Evolutionary conservation across 2,797 vertebrate species (phyloP).

Genomic region (Bradypodion ventrale): DNA sequence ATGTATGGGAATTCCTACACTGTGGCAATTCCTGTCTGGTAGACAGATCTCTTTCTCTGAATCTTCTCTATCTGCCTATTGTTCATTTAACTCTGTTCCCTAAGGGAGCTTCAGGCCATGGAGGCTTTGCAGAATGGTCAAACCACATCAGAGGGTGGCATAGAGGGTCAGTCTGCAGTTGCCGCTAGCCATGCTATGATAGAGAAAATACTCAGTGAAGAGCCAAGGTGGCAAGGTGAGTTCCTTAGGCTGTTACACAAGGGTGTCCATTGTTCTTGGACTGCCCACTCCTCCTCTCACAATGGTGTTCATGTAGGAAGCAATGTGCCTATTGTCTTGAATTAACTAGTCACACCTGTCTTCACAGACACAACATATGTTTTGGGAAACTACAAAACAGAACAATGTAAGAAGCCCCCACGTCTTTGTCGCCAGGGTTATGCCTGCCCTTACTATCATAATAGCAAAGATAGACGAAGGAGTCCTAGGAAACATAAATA

Average conservation of each 20-base stretch:
- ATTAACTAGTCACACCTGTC: slow-evolving; percentile 20
- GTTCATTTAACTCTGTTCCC: slow-evolving; percentile 56
- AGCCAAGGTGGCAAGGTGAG: slow-evolving; percentile 97
- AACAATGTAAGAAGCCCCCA: slow-evolving; percentile 97
- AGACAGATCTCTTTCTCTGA: slow-evolving; percentile 9
- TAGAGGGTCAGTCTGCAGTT: slow-evolving; percentile 92
- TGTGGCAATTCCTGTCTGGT: slow-evolving; percentile 10
- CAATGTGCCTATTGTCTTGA: neutral
- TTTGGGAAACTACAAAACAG: slow-evolving; percentile 97
- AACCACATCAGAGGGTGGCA: slow-evolving; percentile 85
- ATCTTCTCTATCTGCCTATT: slow-evolving; percentile 47
- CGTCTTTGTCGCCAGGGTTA: slow-evolving; percentile 98
- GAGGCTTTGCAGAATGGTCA: slow-evolving; percentile 91
- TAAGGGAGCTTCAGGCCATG: slow-evolving; percentile 94
- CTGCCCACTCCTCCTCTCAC: neutral
- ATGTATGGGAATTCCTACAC: slow-evolving; percentile 6
- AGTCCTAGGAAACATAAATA: slow-evolving; percentile 98
- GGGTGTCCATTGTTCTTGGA: slow-evolving; percentile 21
- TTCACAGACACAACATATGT: slow-evolving; percentile 91
- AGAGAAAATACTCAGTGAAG: slow-evolving; percentile 95
- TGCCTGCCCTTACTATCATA: slow-evolving; percentile 98
- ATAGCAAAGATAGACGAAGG: slow-evolving; percentile 97
- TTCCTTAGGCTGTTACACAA: neutral
- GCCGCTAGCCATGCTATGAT: slow-evolving; percentile 97
- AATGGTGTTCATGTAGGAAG: neutral